Conservation (phyloP, 2,888 invertebrate genomes). For the Lasioglossum figueresi region DNA sequence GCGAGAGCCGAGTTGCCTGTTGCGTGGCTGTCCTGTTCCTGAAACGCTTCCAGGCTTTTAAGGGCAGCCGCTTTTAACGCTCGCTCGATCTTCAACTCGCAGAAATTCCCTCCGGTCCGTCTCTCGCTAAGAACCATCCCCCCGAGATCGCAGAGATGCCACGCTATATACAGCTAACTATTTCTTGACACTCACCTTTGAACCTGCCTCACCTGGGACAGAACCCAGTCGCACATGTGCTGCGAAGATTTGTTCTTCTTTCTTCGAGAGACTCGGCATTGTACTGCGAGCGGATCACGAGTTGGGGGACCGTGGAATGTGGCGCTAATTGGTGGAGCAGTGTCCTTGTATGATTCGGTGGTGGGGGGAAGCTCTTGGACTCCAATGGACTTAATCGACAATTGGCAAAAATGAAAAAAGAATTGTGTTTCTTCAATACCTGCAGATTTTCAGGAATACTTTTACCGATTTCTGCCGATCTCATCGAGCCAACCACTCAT, state of each 20-base stretch:
- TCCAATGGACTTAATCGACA: neutral
- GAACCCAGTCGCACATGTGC: neutral
- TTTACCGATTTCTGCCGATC: neutral
- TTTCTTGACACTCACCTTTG: constrained; percentile 49
- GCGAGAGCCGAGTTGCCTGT: constrained; percentile 16
- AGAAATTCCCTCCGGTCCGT: constrained; percentile 33
- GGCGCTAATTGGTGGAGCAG: neutral
- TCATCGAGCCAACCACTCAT: neutral
- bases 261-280: neutral
- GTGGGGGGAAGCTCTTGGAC: no score
- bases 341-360: neutral
- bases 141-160: neutral
- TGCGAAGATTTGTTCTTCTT: neutral
- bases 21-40: constrained; percentile 14
- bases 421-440: neutral
- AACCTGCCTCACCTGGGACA: constrained; percentile 27
- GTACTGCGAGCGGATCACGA: neutral
- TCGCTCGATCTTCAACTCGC: constrained; percentile 5
- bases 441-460: neutral
- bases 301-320: neutral
- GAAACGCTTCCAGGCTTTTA: constrained; percentile 45
- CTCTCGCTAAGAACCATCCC: constrained; percentile 1
- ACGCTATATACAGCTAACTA: constrained; percentile 15
- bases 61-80: constrained; percentile 40
- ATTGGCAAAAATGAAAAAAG: neutral